Evolutionary conservation across 2,113 vertebrate genomes (phyloP).

Genomic region (Phainopepla nitens): DNA sequence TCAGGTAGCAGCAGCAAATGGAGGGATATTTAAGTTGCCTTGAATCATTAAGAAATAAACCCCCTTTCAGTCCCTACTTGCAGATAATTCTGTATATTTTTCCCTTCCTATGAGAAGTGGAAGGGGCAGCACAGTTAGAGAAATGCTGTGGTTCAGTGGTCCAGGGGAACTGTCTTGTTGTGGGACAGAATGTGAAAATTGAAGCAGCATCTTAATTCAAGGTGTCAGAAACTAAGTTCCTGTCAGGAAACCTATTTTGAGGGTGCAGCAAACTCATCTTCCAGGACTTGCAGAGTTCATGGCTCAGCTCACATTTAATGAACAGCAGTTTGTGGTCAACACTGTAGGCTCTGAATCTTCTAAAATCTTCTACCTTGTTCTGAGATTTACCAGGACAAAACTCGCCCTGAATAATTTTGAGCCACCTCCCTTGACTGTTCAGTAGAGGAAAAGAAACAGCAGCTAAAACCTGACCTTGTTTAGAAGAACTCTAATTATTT

Average conservation of each 20-base stretch:
- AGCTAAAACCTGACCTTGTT: slow-evolving; percentile 13
- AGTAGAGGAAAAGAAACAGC: background rate
- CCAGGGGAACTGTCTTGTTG: background rate
- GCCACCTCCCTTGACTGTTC: background rate
- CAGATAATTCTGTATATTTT: background rate
- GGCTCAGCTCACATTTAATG: background rate
- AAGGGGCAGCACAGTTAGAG: background rate
- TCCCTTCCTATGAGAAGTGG: background rate
- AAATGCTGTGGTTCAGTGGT: background rate
- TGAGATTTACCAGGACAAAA: background rate
- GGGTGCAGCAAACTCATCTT: background rate
- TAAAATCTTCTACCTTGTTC: background rate
- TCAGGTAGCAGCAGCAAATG: background rate
- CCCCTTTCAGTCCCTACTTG: background rate
- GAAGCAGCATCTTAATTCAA: background rate
- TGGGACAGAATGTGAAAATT: background rate
- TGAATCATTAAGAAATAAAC: background rate
- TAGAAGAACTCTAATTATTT: slow-evolving; percentile 28
- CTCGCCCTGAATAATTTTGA: background rate
- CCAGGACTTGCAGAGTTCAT: background rate
- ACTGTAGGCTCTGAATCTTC: background rate
- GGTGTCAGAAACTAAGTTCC: background rate
- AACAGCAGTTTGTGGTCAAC: background rate
- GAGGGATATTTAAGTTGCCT: background rate
- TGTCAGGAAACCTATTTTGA: background rate